These are phyloP conservation scores for Heliothis virescens DNA, from an alignment of 1,140 invertebrate genomes.

Conservation along the genomic window DNA sequence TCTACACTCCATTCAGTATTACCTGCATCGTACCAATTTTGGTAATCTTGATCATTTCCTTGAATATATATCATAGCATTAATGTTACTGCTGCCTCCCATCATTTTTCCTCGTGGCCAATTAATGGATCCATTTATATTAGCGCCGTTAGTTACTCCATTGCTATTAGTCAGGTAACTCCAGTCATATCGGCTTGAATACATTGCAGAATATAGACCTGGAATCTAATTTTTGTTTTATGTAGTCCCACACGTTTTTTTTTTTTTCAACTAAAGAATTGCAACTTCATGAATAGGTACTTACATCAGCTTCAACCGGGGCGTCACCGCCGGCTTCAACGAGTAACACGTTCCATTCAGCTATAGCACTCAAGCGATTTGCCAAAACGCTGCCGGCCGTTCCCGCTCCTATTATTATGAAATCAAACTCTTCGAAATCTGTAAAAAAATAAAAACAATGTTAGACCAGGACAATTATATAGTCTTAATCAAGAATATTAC, in stretches of 20 bases:
- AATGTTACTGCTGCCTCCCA: slow-evolving; percentile 89
- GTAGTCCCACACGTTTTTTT: neutral
- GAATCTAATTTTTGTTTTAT: neutral
- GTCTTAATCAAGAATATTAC: neutral
- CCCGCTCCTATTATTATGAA: slow-evolving; percentile 65
- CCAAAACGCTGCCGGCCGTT: slow-evolving; percentile 73
- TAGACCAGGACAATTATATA: neutral
- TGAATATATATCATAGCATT: slow-evolving; percentile 90
- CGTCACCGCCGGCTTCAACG: slow-evolving; percentile 85
- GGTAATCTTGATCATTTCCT: slow-evolving; percentile 86
- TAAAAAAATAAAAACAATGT: neutral
- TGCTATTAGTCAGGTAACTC: neutral
- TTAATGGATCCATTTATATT: slow-evolving; percentile 15
- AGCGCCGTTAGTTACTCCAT: slow-evolving; percentile 4
- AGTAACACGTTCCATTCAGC: slow-evolving; percentile 71
- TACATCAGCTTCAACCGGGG: slow-evolving; percentile 41
- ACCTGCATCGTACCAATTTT: slow-evolving; percentile 88
- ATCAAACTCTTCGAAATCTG: slow-evolving; percentile 44
- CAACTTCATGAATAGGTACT: neutral
- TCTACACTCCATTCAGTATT: slow-evolving; percentile 89
- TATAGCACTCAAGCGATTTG: slow-evolving; percentile 71
- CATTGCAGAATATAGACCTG: neutral
- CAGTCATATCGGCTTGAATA: slow-evolving; percentile 17
- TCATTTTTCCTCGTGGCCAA: slow-evolving; percentile 84
- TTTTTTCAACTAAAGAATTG: neutral